These are phyloP conservation scores for Luscinia megarhynchos DNA, from an alignment of 2,797 vertebrate genomes.

Conservation along the genomic window DNA sequence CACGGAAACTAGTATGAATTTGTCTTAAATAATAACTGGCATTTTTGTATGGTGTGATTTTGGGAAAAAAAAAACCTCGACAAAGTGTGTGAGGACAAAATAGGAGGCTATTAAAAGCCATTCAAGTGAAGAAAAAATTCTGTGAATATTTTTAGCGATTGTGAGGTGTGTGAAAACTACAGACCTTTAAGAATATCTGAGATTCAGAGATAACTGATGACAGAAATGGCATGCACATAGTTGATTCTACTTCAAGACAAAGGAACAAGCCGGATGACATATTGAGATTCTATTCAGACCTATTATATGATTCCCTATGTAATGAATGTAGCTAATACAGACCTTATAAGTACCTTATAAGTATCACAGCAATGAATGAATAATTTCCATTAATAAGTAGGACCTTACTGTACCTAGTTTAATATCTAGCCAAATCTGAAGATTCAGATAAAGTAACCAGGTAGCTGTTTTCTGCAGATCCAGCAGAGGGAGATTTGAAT, in stretches of 20 bases:
- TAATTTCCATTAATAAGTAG: neutral
- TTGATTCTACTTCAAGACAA: neutral
- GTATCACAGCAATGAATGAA: neutral
- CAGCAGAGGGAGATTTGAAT: neutral
- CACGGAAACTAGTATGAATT: neutral
- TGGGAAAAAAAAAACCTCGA: rapidly evolving
- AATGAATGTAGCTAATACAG: neutral
- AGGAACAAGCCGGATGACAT: neutral
- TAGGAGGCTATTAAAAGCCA: neutral
- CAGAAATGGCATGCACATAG: rapidly evolving
- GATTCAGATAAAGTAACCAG: neutral
- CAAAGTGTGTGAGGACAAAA: neutral
- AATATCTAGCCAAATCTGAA: neutral
- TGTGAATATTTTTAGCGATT: neutral
- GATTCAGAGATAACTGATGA: neutral
- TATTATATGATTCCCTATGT: neutral
- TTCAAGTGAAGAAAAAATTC: neutral
- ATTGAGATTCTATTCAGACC: neutral
- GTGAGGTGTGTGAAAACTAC: neutral
- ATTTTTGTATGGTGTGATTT: neutral
- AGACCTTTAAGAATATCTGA: neutral
- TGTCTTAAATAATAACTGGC: neutral
- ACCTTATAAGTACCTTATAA: neutral
- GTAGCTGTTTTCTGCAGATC: neutral
- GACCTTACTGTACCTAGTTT: neutral